Evolutionary conservation across 2,888 invertebrate species (phyloP), one percentile per base, ranked within the genome.

Genomic region (Pemphredon lugubris): DNA sequence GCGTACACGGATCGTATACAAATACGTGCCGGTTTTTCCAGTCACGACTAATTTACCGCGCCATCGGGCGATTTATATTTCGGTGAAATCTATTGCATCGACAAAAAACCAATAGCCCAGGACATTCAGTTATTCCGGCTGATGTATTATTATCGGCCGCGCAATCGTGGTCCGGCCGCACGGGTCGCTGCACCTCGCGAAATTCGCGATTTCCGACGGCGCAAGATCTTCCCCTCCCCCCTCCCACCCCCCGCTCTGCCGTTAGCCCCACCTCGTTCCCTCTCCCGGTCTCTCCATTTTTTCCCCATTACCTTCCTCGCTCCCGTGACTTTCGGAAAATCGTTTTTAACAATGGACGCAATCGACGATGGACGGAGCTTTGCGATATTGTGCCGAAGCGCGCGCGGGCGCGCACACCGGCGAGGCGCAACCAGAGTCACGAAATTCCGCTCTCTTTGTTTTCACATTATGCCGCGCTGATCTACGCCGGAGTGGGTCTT

Each of bases 41-140:
- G 59, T 71, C 64, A 45, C 69, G 66, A 67, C 77, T 82, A 80
- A 82, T 81, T 81, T 71, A 75, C 77, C 73, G 77, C 58, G 53
- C 55, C 73, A 61, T 66, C 55, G 68, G 40, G 44, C 77, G 81
- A 82, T 80, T 81, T 83, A 75, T 83, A 81, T 76, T 73, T 78
- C 70, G 48, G 45, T 16, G 61, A 59, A 73, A 80, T 80, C 73
- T 82, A 79, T 81, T 59, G 76, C 81, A 63, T 60, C 76, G 66
- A 71, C 59, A 72, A 72, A 82, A 78, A 72, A 70, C 70, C 83
- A 77, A 81, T 78, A 81, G 68, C 65, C 63, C 83, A 37, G 70
- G 66, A 61, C 72, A 68, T 68, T 75, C 77, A 65, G 80, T 83
- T 80, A 78, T 82, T 76, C 72, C 78, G 63, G 61, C 61, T 73